Percentiles rank a stretch among this genome's conserved stretches.
phyloP scores from a whole-genome alignment of 2,797 vertebrate genomes.

The Coregonus suidteri region DNA sequence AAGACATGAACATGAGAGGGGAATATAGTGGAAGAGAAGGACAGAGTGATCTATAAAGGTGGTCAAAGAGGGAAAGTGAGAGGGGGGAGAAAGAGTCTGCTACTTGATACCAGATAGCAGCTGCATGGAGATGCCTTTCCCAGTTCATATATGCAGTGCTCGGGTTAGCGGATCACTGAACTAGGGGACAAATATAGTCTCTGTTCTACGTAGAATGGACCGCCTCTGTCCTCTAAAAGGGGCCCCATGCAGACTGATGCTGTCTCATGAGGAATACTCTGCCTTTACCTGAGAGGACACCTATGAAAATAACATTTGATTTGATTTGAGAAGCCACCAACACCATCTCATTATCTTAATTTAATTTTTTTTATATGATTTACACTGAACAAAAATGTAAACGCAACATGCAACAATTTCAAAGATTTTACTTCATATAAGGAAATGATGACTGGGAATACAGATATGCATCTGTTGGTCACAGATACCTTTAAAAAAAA shows the following conservation, averaged over 20 bases:
- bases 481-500: no score
- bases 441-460: no score
- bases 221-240: conserved; percentile 39
- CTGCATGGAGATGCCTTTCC: conserved; percentile 77
- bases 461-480: no score
- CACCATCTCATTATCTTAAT: neutral
- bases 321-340: no score
- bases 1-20: conserved; percentile 11
- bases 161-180: conserved; percentile 58
- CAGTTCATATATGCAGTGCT: conserved; percentile 65
- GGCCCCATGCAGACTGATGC: neutral
- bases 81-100: conserved; percentile 27
- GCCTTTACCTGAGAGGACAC: neutral
- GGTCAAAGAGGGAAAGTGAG: conserved; percentile 1
- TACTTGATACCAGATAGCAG: conserved; percentile 78
- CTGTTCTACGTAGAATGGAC: conserved; percentile 27
- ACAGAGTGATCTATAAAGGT: conserved; percentile 15
- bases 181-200: conserved; percentile 62
- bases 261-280: neutral
- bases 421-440: no score
- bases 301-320: no score
- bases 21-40: conserved; percentile 11
- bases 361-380: neutral
- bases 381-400: no score
- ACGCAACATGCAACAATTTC: no score